A percentile compares a stretch with the other conserved stretches of the same genome.
Conservation (phyloP, 1,140 invertebrate species). For the Monomorium pharaonis region DNA sequence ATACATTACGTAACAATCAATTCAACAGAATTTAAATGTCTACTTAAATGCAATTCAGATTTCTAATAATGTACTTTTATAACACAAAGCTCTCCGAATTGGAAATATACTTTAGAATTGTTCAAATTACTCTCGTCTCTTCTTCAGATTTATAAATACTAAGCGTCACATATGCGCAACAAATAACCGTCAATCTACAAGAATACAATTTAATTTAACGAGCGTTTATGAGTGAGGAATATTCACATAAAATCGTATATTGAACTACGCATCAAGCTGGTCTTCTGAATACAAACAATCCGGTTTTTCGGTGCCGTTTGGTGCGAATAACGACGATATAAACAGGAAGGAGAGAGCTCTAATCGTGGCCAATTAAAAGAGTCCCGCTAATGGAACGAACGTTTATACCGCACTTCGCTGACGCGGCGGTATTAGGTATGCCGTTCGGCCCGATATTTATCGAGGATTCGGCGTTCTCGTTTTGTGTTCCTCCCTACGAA, state of each 20-base stretch:
- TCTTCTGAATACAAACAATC: conserved; percentile 14
- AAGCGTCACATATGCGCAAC: background rate
- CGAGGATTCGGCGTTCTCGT: conserved; percentile 33
- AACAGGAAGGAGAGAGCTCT: conserved; percentile 13
- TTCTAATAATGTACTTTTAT: background rate
- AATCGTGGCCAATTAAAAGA: conserved; percentile 53
- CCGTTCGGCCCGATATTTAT: conserved; percentile 53
- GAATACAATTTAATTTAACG: background rate
- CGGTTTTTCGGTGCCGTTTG: conserved; percentile 5
- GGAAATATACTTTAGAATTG: background rate
- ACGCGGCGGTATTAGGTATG: conserved; percentile 53
- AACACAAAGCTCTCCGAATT: background rate
- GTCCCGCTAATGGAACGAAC: conserved; percentile 53
- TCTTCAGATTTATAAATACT: background rate
- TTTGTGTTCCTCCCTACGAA: conserved; percentile 27
- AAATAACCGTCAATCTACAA: background rate
- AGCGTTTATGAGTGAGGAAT: background rate
- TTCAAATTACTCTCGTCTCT: background rate
- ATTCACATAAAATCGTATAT: background rate
- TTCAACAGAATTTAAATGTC: conserved; percentile 1
- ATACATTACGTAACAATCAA: background rate
- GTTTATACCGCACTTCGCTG: conserved; percentile 56
- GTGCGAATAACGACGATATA: conserved; percentile 31
- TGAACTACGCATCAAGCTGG: background rate
- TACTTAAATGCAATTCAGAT: background rate